phyloP scores from a whole-genome alignment of 2,797 vertebrate genomes.

The Amniataba percoides region DNA sequence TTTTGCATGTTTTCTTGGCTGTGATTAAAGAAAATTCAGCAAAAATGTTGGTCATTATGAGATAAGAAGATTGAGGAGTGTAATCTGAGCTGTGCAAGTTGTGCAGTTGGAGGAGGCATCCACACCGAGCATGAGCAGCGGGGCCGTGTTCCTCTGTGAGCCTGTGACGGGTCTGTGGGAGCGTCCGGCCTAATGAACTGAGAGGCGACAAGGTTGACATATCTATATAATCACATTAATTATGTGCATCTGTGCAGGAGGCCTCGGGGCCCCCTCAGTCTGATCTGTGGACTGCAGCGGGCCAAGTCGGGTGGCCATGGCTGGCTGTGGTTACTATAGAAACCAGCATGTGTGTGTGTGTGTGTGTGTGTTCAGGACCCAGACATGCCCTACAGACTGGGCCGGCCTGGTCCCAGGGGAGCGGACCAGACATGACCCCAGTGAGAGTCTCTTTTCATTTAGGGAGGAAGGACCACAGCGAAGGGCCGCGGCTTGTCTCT shows the following conservation, averaged over 20 bases:
- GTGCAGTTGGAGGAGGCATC: neutral
- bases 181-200: conserved; percentile 64
- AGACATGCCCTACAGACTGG: conserved; percentile 84
- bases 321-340: conserved; percentile 79
- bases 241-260: conserved; percentile 75
- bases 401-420: conserved; percentile 80
- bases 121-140: neutral
- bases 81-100: neutral
- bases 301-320: conserved; percentile 47
- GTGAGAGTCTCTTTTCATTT: conserved; percentile 77
- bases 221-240: conserved; percentile 79
- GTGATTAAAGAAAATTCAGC: neutral
- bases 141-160: conserved; percentile 8
- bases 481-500: conserved; percentile 17
- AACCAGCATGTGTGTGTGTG: conserved; percentile 55
- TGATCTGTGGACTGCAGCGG: conserved; percentile 51
- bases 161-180: conserved; percentile 42
- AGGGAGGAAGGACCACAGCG: conserved; percentile 55
- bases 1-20: neutral
- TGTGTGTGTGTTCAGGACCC: conserved; percentile 60
- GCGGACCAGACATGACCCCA: conserved; percentile 89
- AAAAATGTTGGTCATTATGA: conserved; percentile 6
- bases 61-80: neutral
- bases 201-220: conserved; percentile 72
- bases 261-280: conserved; percentile 62